These are phyloP conservation scores for Cataglyphis hispanica DNA, from an alignment of 1,140 invertebrate genomes.

Conservation along the genomic window DNA sequence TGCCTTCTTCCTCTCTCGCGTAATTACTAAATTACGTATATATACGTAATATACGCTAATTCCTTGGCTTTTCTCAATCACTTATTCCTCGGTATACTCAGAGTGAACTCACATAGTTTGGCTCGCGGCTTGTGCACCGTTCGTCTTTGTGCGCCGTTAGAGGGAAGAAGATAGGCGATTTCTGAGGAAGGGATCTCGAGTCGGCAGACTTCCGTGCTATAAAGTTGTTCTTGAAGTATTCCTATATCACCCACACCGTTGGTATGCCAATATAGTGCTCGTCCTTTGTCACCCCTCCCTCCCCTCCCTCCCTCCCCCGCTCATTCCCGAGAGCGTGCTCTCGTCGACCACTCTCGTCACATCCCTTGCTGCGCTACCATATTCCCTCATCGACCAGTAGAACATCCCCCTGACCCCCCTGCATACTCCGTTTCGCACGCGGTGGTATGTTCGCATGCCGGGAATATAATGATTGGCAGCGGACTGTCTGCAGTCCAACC, in stretches of 20 bases:
- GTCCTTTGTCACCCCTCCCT: conserved; percentile 81
- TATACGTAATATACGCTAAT: too few species aligned
- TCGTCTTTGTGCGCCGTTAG: conserved; percentile 5
- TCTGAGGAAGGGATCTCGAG: conserved; percentile 46
- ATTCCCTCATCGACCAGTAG: conserved; percentile 74
- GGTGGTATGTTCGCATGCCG: conserved; percentile 83
- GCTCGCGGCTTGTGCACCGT: conserved; percentile 5
- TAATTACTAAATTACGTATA: too few species aligned
- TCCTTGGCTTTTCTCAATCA: not conserved
- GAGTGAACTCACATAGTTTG: not conserved
- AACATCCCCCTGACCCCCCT: conserved; percentile 74
- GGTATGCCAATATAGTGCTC: conserved; percentile 85
- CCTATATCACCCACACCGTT: conserved; percentile 81
- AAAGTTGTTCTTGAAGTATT: conserved; percentile 85
- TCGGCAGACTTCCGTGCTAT: conserved; percentile 66
- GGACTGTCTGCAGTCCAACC: conserved; percentile 67
- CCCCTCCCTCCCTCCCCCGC: conserved; percentile 76
- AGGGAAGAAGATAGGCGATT: conserved; percentile 29
- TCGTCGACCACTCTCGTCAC: conserved; percentile 73
- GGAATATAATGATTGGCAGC: conserved; percentile 82
- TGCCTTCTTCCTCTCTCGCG: too few species aligned
- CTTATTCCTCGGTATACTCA: conserved; percentile 5
- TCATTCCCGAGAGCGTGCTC: conserved; percentile 65
- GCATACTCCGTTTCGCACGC: conserved; percentile 82
- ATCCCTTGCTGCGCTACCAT: conserved; percentile 74